Evolutionary conservation across 1,140 invertebrate genomes (phyloP).

Genomic region (Pogonomyrmex californicus): DNA sequence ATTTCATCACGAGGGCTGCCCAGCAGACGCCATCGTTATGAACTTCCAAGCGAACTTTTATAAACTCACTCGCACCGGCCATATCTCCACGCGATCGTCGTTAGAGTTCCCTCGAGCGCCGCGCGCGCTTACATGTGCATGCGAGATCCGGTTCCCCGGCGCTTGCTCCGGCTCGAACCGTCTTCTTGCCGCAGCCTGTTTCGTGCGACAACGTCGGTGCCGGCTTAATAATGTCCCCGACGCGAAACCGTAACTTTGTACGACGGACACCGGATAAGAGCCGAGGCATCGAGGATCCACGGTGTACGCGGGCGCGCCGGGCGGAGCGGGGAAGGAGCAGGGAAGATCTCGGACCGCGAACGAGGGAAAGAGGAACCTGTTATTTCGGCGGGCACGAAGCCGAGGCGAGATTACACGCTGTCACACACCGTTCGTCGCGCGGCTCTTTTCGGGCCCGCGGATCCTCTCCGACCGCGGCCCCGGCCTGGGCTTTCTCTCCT

Average conservation of each 20-base stretch:
- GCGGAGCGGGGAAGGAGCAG: slow-evolving; percentile 4
- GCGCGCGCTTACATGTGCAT: slow-evolving; percentile 35
- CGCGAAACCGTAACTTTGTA: slow-evolving; percentile 66
- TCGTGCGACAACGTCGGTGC: slow-evolving; percentile 54
- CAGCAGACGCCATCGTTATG: slow-evolving; percentile 46
- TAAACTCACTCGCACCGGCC: slow-evolving; percentile 57
- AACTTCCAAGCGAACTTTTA: slow-evolving; percentile 62
- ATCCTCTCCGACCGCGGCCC: slow-evolving; percentile 45
- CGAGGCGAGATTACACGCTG: slow-evolving; percentile 85
- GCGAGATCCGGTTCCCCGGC: slow-evolving; percentile 67
- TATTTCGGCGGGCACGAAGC: slow-evolving; percentile 80
- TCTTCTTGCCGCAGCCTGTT: slow-evolving; percentile 42
- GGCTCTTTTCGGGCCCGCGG: slow-evolving; percentile 68
- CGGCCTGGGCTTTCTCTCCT: background rate
- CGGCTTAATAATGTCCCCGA: slow-evolving; percentile 72
- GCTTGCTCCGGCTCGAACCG: background rate
- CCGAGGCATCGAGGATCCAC: background rate
- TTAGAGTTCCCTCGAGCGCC: slow-evolving; percentile 55
- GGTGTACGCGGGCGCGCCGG: background rate
- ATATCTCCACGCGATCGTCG: slow-evolving; percentile 66
- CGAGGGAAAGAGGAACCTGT: slow-evolving; percentile 82
- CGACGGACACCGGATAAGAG: slow-evolving; percentile 30
- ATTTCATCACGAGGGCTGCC: background rate
- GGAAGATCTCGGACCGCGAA: slow-evolving; percentile 67
- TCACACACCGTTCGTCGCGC: slow-evolving; percentile 79